Percentiles rank a stretch among this genome's conserved stretches.
Conservation (phyloP, 2,888 invertebrate species). For the Drosophila anomalipes region DNA sequence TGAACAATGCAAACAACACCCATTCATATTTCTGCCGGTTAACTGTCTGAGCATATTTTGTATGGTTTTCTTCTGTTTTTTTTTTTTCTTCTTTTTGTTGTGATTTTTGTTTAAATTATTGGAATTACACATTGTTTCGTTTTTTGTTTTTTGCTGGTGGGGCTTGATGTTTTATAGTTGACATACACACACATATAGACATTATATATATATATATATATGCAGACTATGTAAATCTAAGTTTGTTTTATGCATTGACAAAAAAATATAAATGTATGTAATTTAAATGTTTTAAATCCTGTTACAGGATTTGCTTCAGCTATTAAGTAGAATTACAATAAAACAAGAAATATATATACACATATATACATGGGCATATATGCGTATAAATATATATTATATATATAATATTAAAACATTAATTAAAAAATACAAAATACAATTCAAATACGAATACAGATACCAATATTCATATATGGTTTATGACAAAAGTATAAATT, state of each 20-base stretch:
- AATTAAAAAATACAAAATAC: constrained; percentile 47
- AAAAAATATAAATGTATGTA: constrained; percentile 47
- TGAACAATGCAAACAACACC: constrained; percentile 3
- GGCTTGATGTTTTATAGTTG: constrained; percentile 75
- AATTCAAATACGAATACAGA: constrained; percentile 47
- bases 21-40: constrained; percentile 30
- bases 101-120: constrained; percentile 35
- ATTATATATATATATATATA: constrained; percentile 30
- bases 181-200: constrained; percentile 55
- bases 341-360: constrained; percentile 41
- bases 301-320: constrained; percentile 81
- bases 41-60: constrained; percentile 28
- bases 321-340: constrained; percentile 71
- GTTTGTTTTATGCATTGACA: constrained; percentile 40
- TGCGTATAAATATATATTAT: constrained; percentile 14
- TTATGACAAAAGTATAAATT: constrained; percentile 68
- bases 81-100: neutral
- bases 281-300: constrained; percentile 79
- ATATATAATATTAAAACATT: constrained; percentile 41
- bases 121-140: constrained; percentile 45
- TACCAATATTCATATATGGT: constrained; percentile 32
- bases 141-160: constrained; percentile 67
- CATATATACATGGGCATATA: constrained; percentile 5
- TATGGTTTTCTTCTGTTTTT: neutral
- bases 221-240: constrained; percentile 39